A percentile compares a stretch with the other conserved stretches of the same genome.
These are phyloP conservation scores for Lasioglossum baleicum DNA, from an alignment of 1,140 invertebrate species.

Conservation along the genomic window DNA sequence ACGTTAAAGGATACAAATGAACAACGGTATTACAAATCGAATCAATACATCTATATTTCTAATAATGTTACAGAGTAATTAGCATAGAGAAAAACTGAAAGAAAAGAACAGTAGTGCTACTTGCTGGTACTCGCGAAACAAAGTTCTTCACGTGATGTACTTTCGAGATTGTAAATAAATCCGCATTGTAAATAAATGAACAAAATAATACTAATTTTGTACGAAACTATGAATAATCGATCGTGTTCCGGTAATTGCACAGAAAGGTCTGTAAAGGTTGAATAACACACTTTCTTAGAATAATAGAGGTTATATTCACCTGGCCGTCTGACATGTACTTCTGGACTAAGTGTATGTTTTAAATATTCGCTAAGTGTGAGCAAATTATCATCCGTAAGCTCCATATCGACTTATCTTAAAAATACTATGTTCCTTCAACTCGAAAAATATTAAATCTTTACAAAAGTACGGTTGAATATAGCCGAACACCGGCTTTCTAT, in stretches of 20 bases:
- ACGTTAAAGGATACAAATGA: constrained; percentile 48
- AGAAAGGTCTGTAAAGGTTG: neutral
- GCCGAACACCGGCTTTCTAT: constrained; percentile 37
- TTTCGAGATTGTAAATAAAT: neutral
- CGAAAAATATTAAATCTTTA: constrained; percentile 17
- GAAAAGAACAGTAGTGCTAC: neutral
- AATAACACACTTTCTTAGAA: neutral
- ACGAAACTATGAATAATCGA: neutral
- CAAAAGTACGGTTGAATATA: constrained; percentile 22
- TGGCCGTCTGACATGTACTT: constrained; percentile 88
- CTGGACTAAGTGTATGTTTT: constrained; percentile 92
- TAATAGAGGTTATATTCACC: constrained; percentile 82
- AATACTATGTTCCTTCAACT: neutral
- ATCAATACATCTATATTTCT: neutral
- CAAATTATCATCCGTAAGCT: constrained; percentile 90
- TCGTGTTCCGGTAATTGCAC: neutral
- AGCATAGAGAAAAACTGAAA: neutral
- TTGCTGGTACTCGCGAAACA: too few relatives aligned
- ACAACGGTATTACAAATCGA: neutral
- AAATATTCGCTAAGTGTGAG: constrained; percentile 90
- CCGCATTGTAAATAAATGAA: neutral
- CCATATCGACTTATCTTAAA: constrained; percentile 81
- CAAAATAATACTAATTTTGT: neutral
- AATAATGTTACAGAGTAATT: neutral
- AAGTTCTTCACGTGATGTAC: too few relatives aligned